These are phyloP conservation scores for Umimayanthus kanabou DNA, from an alignment of 92 coral and sea anemone species.

Conservation along the genomic window DNA sequence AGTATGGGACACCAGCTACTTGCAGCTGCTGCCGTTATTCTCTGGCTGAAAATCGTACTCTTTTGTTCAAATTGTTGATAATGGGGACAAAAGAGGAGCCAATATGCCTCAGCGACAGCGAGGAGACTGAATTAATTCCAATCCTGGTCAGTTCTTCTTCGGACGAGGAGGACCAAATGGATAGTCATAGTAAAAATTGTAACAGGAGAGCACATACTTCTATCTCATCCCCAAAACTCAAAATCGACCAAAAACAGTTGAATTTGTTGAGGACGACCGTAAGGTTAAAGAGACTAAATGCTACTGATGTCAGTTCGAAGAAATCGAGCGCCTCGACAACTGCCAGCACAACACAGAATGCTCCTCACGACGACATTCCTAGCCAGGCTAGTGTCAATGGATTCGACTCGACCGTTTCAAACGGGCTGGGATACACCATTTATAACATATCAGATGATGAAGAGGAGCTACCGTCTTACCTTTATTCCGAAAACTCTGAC, in stretches of 20 bases:
- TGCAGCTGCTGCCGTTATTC: background rate
- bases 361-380: background rate
- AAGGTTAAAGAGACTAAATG: background rate
- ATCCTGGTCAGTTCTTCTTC: background rate
- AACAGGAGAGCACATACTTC: background rate
- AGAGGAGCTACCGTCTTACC: conserved; percentile 4
- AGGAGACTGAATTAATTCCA: background rate
- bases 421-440: background rate
- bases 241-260: background rate
- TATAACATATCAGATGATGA: conserved; percentile 6
- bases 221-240: background rate
- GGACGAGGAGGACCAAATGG: background rate
- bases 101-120: background rate
- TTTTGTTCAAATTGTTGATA: too few relatives aligned
- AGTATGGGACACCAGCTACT: too few relatives aligned
- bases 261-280: background rate
- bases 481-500: background rate
- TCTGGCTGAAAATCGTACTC: background rate
- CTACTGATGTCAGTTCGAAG: background rate
- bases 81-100: background rate
- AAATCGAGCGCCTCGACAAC: background rate
- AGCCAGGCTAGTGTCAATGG: background rate
- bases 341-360: background rate
- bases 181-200: background rate
- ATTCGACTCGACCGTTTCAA: background rate